These are phyloP conservation scores for Ursus arctos DNA, from an alignment of 2,113 vertebrate genomes.

Conservation along the genomic window DNA sequence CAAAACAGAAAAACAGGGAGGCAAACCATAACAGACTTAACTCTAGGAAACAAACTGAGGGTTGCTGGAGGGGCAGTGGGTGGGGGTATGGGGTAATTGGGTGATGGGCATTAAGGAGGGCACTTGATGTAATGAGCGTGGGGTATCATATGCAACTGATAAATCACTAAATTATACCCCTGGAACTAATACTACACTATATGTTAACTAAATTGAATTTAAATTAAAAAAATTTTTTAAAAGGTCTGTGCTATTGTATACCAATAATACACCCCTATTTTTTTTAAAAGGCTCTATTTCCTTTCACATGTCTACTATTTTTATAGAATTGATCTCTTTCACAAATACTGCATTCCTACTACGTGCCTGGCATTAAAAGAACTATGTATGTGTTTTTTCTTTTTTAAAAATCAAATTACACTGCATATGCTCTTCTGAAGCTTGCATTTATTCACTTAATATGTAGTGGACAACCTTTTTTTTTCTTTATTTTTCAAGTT, in stretches of 20 bases:
- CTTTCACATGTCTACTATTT: constrained; percentile 3
- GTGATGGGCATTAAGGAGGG: not conserved
- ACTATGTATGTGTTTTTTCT: not conserved
- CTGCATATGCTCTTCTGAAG: not conserved
- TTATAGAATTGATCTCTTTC: constrained; percentile 39
- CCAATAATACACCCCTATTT: not conserved
- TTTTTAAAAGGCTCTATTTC: not conserved
- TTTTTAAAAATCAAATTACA: not conserved
- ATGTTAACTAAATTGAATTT: not conserved
- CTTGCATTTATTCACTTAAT: constrained; percentile 15
- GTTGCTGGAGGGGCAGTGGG: not conserved
- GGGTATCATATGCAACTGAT: too few relatives aligned
- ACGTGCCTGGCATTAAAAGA: not conserved
- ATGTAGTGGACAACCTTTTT: not conserved
- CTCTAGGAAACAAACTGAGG: not conserved
- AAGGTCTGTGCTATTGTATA: not conserved
- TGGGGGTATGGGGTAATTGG: not conserved
- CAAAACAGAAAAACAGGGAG: not conserved
- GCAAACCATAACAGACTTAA: not conserved
- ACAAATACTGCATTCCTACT: not conserved
- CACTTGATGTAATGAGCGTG: too few relatives aligned
- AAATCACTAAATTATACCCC: not conserved
- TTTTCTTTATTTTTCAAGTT: not conserved
- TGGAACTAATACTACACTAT: not conserved
- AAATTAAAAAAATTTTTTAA: not conserved